Conservation (phyloP, 2,888 invertebrate genomes). For the Micoletzkya japonica region DNA sequence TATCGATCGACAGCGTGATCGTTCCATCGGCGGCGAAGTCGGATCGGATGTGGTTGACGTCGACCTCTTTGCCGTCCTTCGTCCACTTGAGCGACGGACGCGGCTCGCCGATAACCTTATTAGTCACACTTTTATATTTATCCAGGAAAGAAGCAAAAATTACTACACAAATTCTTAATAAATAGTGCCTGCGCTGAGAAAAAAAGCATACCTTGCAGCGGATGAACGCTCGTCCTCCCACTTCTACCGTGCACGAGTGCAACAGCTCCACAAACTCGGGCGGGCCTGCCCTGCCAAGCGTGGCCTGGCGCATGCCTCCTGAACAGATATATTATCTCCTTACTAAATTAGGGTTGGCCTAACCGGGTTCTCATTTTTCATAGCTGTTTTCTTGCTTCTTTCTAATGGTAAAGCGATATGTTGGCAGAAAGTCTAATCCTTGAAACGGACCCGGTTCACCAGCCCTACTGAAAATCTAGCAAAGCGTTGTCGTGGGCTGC, state of each 20-base stretch:
- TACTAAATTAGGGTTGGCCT: neutral
- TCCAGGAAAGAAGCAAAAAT: neutral
- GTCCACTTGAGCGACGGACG: conserved; percentile 93
- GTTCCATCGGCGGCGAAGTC: conserved; percentile 59
- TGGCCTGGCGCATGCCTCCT: conserved; percentile 30
- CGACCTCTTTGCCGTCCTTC: conserved; percentile 71
- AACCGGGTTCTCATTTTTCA: no score
- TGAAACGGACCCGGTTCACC: no score
- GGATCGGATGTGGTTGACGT: conserved; percentile 49
- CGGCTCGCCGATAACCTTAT: conserved; percentile 86
- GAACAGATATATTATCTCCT: neutral
- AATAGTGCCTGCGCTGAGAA: neutral
- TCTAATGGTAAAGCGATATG: no score
- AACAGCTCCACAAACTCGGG: conserved; percentile 63
- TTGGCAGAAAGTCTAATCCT: no score
- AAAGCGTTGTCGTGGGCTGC: no score
- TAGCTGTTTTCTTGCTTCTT: no score
- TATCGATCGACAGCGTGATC: conserved; percentile 51
- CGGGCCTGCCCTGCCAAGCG: conserved; percentile 36
- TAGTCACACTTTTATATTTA: conserved; percentile 67
- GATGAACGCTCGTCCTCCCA: conserved; percentile 40
- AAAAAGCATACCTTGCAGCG: conserved; percentile 39
- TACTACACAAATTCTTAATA: neutral
- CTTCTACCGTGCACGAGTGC: conserved; percentile 53
- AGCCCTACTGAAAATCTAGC: no score